These are phyloP conservation scores for Corbicula japonica DNA, from an alignment of 2,888 invertebrate genomes.

Conservation along the genomic window DNA sequence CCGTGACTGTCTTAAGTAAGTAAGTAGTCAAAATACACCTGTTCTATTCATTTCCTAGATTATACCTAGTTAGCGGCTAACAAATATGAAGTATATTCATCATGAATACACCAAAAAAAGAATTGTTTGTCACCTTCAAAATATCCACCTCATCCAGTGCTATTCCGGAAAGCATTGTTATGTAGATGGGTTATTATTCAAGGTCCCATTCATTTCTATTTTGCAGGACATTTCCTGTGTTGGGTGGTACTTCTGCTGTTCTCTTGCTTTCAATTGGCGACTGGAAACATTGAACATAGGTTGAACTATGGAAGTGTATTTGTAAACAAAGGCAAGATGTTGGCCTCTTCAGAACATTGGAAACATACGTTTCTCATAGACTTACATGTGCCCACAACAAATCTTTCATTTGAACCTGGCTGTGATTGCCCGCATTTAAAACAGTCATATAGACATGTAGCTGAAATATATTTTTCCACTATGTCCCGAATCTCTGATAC, in stretches of 20 bases:
- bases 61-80: too few relatives aligned
- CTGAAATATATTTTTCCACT: neutral
- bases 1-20: too few relatives aligned
- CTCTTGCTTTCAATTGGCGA: neutral
- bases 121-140: too few relatives aligned
- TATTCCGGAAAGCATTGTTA: neutral
- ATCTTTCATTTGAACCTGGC: neutral
- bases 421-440: neutral
- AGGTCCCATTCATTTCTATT: neutral
- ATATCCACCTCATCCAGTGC: too few relatives aligned
- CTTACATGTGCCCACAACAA: neutral
- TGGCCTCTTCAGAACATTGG: neutral
- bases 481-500: neutral
- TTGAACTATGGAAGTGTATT: conserved; percentile 9
- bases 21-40: too few relatives aligned
- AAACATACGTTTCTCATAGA: neutral
- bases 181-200: neutral
- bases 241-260: neutral
- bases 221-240: conserved; percentile 13
- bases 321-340: neutral
- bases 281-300: conserved; percentile 1
- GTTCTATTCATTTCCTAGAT: too few relatives aligned
- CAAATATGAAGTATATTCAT: too few relatives aligned
- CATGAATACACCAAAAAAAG: too few relatives aligned
- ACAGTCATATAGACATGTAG: too few relatives aligned